These are phyloP conservation scores for Thalpophila matura DNA, from an alignment of 2,888 invertebrate species.

Conservation along the genomic window DNA sequence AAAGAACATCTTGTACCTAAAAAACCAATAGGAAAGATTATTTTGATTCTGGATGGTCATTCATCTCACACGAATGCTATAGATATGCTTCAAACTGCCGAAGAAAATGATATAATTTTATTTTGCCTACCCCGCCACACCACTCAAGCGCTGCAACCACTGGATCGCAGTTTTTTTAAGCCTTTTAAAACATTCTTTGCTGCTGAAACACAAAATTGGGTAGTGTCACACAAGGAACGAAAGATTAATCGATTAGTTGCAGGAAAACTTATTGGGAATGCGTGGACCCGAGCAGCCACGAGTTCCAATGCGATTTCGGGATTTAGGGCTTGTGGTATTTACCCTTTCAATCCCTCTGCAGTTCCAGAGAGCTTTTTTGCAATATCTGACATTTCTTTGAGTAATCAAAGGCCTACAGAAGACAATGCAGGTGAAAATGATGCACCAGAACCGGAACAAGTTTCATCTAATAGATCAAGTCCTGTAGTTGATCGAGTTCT, in stretches of 20 bases:
- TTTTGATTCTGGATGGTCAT: constrained; percentile 25
- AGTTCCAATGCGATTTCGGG: constrained; percentile 55
- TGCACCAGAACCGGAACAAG: constrained; percentile 10
- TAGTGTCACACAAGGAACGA: constrained; percentile 39
- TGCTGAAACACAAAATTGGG: constrained; percentile 2
- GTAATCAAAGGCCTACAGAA: constrained; percentile 8
- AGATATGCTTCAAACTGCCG: constrained; percentile 25
- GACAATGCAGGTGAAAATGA: constrained; percentile 14
- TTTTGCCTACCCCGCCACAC: constrained; percentile 57
- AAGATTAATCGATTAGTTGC: constrained; percentile 53
- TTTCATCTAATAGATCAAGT: constrained; percentile 9
- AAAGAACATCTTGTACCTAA: constrained; percentile 15
- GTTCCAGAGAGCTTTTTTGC: constrained; percentile 44
- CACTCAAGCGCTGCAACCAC: constrained; percentile 50
- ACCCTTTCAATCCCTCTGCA: constrained; percentile 47
- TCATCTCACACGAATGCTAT: constrained; percentile 17
- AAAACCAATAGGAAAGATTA: constrained; percentile 23
- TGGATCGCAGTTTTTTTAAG: constrained; percentile 31
- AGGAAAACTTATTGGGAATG: constrained; percentile 46
- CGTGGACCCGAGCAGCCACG: constrained; percentile 55
- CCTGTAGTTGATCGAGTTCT: constrained; percentile 8
- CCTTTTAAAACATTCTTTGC: constrained; percentile 10
- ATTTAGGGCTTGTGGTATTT: constrained; percentile 57
- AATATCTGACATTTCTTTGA: constrained; percentile 12
- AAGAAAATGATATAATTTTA: constrained; percentile 51